These are phyloP conservation scores for Erethizon dorsatum DNA, from an alignment of 2,797 vertebrate species.

Conservation along the genomic window DNA sequence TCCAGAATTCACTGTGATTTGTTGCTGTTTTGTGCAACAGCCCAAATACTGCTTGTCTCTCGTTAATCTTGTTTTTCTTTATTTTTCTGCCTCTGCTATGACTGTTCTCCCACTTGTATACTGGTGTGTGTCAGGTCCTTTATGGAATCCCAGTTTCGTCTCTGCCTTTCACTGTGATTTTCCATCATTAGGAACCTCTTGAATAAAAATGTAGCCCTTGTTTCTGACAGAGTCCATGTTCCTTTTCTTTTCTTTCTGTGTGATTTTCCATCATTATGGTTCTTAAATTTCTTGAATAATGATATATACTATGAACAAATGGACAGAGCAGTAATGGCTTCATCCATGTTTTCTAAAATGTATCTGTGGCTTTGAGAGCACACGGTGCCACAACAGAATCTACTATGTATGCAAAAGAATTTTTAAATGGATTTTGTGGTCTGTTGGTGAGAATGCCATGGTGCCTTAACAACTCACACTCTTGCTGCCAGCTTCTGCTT, in stretches of 20 bases:
- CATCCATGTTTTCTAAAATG: slow-evolving; percentile 91
- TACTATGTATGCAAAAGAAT: slow-evolving; percentile 87
- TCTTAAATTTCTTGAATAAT: slow-evolving; percentile 94
- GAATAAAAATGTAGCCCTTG: slow-evolving; percentile 93
- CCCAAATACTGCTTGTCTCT: slow-evolving; percentile 87
- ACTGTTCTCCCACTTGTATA: slow-evolving; percentile 88
- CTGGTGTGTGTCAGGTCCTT: slow-evolving; percentile 87
- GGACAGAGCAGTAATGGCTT: slow-evolving; percentile 90
- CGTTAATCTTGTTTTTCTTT: slow-evolving; percentile 91
- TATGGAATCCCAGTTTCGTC: slow-evolving; percentile 90
- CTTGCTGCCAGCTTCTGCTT: slow-evolving; percentile 79
- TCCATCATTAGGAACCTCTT: slow-evolving; percentile 92
- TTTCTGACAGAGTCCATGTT: slow-evolving; percentile 91
- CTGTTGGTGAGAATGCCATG: slow-evolving; percentile 71
- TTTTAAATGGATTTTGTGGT: slow-evolving; percentile 84
- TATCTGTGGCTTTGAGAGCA: slow-evolving; percentile 85
- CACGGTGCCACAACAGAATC: slow-evolving; percentile 77
- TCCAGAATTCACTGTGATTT: slow-evolving; percentile 88
- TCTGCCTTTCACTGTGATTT: slow-evolving; percentile 92
- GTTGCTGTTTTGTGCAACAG: slow-evolving; percentile 88
- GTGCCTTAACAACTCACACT: slow-evolving; percentile 86
- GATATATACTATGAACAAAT: slow-evolving; percentile 91
- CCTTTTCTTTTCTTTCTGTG: slow-evolving; percentile 91
- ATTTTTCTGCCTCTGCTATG: slow-evolving; percentile 88
- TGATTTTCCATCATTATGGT: slow-evolving; percentile 92